phyloP scores from a whole-genome alignment of 2,888 invertebrate species.

The Julus scandinavius region DNA sequence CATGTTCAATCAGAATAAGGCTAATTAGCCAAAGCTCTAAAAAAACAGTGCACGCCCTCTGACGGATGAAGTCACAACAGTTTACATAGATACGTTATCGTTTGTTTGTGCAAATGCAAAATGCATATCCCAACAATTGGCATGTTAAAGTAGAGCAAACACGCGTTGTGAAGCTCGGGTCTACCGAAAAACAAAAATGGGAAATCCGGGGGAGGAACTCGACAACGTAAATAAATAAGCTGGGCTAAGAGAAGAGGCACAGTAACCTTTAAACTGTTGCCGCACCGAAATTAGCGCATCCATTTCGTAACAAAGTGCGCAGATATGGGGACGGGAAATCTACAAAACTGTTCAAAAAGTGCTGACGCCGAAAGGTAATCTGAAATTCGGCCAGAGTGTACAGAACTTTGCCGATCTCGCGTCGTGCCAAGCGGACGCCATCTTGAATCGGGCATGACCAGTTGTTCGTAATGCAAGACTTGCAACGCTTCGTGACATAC shows the following conservation, averaged over 20 bases:
- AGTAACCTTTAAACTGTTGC: conserved; percentile 3
- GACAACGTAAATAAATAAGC: neutral
- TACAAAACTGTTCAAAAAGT: neutral
- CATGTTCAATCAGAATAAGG: too few relatives aligned
- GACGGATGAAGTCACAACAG: neutral
- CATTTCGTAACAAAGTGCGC: neutral
- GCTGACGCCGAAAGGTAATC: neutral
- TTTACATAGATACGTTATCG: neutral
- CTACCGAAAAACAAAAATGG: neutral
- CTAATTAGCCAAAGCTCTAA: too few relatives aligned
- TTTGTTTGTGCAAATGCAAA: neutral
- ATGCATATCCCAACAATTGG: neutral
- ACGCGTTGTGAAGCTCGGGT: neutral
- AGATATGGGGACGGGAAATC: neutral
- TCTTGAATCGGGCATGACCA: conserved; percentile 17
- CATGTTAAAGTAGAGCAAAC: neutral
- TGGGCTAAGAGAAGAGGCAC: neutral
- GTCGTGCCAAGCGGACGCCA: neutral
- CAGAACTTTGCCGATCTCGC: neutral
- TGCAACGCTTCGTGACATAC: too few relatives aligned
- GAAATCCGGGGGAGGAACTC: conserved; percentile 8
- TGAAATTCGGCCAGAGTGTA: neutral
- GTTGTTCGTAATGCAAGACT: too few relatives aligned
- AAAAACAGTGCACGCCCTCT: too few relatives aligned
- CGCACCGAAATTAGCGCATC: conserved; percentile 12